Evolutionary conservation across 2,797 vertebrate species (phyloP), one percentile per base, ranked within the genome.

Genomic region (Eospalax fontanierii): DNA sequence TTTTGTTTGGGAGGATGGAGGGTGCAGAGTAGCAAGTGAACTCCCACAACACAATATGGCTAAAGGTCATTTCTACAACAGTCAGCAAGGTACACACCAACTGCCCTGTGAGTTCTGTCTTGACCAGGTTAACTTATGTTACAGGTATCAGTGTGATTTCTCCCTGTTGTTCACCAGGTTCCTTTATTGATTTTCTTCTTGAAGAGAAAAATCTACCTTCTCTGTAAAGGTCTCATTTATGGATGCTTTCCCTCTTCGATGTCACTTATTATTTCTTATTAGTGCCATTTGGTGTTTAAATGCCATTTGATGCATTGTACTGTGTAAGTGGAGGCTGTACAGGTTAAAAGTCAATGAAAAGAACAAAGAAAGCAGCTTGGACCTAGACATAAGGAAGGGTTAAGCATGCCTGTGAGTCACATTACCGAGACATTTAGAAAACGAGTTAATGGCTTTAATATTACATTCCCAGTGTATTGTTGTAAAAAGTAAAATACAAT

Each of bases 271-370:
- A 78, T 9, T 94, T 59, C 40, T 75, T 28, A 43, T 76, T 16
- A 38, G 30, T 33, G 24, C 7, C 19, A 16, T 81, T 90, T 96
- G 63, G 7, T 63, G 81, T 90, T 96, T 91, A 93, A 89, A 85
- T 87, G 14, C 2, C 19, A 68, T 40, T 12, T 89, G 65, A 54
- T 14, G 30, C 18, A 28, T 71, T 43, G 19, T 73, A 21, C 7
- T 88, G 16, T 89, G n/a, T 30, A 78, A 43, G 33, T 26, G 46
- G 30, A 93, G 43, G 3, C 38, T 24, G 93, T 19, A 14, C 1
- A 40, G 73, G 50, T 38, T 12, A 61, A 66, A 66, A n/a, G 30
- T 10, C 74, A 33, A 26, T n/a, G 71, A 0, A 80, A 28, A n/a
- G 30, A 28, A 30, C 0, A 80, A 28, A n/a, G 21, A 43, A 61